Base-by-base conservation (phyloP, 2,797 vertebrate species). In the Meriones psammophilus region DNA sequence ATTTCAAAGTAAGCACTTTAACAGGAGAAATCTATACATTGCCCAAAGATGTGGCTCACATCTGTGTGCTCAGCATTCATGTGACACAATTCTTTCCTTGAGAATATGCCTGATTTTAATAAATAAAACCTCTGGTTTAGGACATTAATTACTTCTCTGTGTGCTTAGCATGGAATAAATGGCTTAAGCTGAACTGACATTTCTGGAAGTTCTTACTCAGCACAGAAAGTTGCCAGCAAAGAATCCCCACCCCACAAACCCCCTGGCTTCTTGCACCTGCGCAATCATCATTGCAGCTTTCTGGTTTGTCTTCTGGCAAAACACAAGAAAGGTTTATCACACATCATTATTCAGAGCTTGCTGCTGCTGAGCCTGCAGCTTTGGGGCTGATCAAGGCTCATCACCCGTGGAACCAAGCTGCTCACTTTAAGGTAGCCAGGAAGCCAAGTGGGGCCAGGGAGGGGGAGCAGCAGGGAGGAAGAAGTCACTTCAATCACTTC, bases 1-100 rank as follows among this genome's bases (percentile, higher is more conserved):
- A 42, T 90, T 94, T 88, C 77, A 91, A 69, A 89, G 71, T 88
- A 74, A 93, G 69, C 36, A 36, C 12, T 6, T 78, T 64, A 56
- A 14, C 2, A 68, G 60, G 14, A 42, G 85, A 3, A 50, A 56
- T 64, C 46, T 5, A 36, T 39, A 90, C 84, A 77, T 60, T 8
- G 8, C 79, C 26, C n/a, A 92, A 50, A 50, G 87, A 88, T 86
- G 0, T 10, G n/a, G 50, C 86, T 64, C 64, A 85, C 46, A 64
- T 69, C n/a, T 54, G 26, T 64, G 71, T 71, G 17, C 9, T 86
- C 24, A 36, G 68, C 73, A 64, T 91, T 94, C 89, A 42, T 81
- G 88, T 69, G 93, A 93, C 26, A 28, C n/a, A 91, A 87, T 42
- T 64, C 18, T 94, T 73, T 85, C 69, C 79, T 95, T 88, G 30